Percentiles rank a stretch among this genome's conserved stretches.
These are phyloP conservation scores for Lepidurus apus DNA, from an alignment of 1,140 invertebrate species.

Conservation along the genomic window DNA sequence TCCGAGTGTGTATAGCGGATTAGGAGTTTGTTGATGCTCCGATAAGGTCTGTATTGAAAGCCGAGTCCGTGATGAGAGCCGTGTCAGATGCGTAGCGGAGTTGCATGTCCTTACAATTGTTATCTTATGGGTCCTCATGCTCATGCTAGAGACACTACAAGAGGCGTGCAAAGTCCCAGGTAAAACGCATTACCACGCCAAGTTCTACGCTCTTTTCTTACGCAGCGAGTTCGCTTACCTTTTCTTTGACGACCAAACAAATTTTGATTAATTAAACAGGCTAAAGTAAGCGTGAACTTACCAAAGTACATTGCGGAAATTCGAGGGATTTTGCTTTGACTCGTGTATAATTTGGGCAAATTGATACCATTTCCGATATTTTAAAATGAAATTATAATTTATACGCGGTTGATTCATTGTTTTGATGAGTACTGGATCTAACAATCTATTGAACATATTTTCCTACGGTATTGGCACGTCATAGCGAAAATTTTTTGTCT, in stretches of 20 bases:
- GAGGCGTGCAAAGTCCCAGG: constrained; percentile 17
- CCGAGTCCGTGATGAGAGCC: not conserved
- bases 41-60: not conserved
- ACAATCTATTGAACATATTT: too few species aligned
- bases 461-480: too few species aligned
- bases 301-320: too few species aligned
- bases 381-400: too few species aligned
- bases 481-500: too few species aligned
- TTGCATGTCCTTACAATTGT: constrained; percentile 4
- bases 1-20: not conserved
- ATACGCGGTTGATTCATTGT: too few species aligned
- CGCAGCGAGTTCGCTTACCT: not conserved
- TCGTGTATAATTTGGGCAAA: too few species aligned
- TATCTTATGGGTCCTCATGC: not conserved
- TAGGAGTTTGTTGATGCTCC: not conserved
- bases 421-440: too few species aligned
- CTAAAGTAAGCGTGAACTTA: too few species aligned
- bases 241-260: not conserved
- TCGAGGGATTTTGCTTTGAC: too few species aligned
- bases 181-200: constrained; percentile 14
- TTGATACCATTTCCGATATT: too few species aligned
- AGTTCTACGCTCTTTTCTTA: not conserved
- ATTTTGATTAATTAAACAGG: too few species aligned
- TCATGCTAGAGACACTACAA: not conserved
- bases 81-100: constrained; percentile 16